Percentiles rank a stretch among this genome's conserved stretches.
These are phyloP conservation scores for Pelusios castaneus DNA, from an alignment of 2,113 vertebrate genomes.

Conservation along the genomic window DNA sequence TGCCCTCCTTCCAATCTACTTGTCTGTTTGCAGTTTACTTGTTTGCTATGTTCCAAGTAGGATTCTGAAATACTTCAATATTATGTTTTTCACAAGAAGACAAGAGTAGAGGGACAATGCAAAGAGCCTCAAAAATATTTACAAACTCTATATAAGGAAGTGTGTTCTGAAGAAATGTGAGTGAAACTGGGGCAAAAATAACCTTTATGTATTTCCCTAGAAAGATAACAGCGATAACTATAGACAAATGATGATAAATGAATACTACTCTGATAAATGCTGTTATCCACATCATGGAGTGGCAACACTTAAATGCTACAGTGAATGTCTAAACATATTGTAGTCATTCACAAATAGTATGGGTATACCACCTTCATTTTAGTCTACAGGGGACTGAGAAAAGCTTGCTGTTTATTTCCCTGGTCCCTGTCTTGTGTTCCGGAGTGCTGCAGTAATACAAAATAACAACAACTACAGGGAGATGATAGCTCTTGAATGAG, in stretches of 20 bases:
- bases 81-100: not conserved
- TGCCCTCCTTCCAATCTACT: not conserved
- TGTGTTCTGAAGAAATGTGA: not conserved
- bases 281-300: not conserved
- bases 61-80: not conserved
- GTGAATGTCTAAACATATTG: not conserved
- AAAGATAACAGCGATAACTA: fast-evolving
- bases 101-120: not conserved
- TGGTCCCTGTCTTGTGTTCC: not conserved
- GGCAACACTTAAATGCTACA: not conserved
- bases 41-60: not conserved
- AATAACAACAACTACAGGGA: not conserved
- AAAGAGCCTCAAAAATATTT: not conserved
- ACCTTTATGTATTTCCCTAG: not conserved
- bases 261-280: not conserved
- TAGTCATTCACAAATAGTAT: not conserved
- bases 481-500: too few species aligned
- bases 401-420: not conserved
- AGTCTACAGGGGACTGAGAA: not conserved
- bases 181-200: not conserved
- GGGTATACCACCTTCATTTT: not conserved
- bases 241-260: not conserved
- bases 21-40: not conserved
- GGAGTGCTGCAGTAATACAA: not conserved
- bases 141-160: not conserved